A percentile compares a stretch with the other conserved stretches of the same genome.
These are phyloP conservation scores for Siderastrea radians DNA, from an alignment of 92 coral and sea anemone species.

Conservation along the genomic window DNA sequence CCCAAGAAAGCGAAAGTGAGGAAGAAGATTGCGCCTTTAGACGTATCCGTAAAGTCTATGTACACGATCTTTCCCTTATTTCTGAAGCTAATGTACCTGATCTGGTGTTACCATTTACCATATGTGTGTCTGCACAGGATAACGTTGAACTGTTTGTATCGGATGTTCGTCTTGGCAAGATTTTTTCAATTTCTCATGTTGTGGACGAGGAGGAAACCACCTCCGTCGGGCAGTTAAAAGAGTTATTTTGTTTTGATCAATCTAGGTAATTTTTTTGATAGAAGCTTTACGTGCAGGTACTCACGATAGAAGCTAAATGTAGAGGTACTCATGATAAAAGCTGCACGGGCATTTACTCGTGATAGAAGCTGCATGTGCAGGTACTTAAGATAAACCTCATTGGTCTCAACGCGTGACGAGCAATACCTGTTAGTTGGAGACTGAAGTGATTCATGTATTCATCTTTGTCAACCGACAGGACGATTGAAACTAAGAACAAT, in stretches of 20 bases:
- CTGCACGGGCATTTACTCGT: no score
- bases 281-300: no score
- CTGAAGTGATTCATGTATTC: no score
- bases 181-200: slow-evolving; percentile 27
- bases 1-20: slow-evolving; percentile 40
- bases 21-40: no score
- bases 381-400: no score
- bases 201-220: slow-evolving; percentile 24
- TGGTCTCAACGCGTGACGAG: slow-evolving; percentile 53
- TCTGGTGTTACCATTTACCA: slow-evolving; percentile 41
- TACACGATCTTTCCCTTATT: slow-evolving; percentile 48
- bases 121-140: slow-evolving; percentile 42
- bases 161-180: slow-evolving; percentile 31
- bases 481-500: no score
- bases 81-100: slow-evolving; percentile 30
- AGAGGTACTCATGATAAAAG: no score
- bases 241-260: slow-evolving; percentile 33
- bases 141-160: slow-evolving; percentile 26
- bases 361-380: no score
- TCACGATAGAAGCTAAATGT: no score
- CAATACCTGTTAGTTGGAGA: no score
- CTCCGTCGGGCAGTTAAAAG: background rate
- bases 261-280: slow-evolving; percentile 50
- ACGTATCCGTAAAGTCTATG: slow-evolving; percentile 34
- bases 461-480: no score